Base-by-base conservation (phyloP, 2,888 invertebrate genomes). In the Aphidius colemani region DNA sequence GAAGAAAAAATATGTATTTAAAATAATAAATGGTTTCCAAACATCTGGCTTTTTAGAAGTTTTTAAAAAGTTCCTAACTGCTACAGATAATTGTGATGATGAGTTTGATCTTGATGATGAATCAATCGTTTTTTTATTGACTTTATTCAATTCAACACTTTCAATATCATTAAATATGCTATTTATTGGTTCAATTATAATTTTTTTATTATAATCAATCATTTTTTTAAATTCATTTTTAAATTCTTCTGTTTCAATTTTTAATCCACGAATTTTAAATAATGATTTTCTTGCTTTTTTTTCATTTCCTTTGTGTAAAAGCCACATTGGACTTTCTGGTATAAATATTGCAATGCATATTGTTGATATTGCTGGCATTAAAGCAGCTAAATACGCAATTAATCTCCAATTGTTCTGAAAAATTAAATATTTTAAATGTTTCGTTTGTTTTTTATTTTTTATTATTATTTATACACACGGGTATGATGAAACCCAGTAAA, bases 301-400 rank as follows among this genome's bases (percentile, higher is more conserved):
- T 10, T 77, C 69, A n/a, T 82, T 78, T 55, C 81, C 80, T 66
- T 82, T 81, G 3, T 78, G 72, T 3, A 84, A 72, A 7, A 85
- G 72, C 85, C 86, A 86, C 0, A 82, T 68, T 0, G 86, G 85
- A 48, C 85, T 85, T 73, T 86, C 86, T 0, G 85, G 84, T 5
- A 86, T 74, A 11, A 83, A 74, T 53, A 83, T 72, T 0, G 75
- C 66, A 2, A 80, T 73, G 45, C 80, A 67, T 2, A 82, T 56
- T 40, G 83, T 74, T 7, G 83, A 81, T 7, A 67, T 4, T 0
- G 61, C 11, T 5, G 85, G 84, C 11, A 84, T 71, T 0, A 77
- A 58, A 4, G 79, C 72, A 10, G 81, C 78, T 30, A 83, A 72
- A 3, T 74, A 65, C 6, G 82, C 77, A 7, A 81, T 76, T 1